Evolutionary conservation across 2,797 vertebrate species (phyloP), one percentile per base, ranked within the genome.

Genomic region (Moxostoma hubbsi): DNA sequence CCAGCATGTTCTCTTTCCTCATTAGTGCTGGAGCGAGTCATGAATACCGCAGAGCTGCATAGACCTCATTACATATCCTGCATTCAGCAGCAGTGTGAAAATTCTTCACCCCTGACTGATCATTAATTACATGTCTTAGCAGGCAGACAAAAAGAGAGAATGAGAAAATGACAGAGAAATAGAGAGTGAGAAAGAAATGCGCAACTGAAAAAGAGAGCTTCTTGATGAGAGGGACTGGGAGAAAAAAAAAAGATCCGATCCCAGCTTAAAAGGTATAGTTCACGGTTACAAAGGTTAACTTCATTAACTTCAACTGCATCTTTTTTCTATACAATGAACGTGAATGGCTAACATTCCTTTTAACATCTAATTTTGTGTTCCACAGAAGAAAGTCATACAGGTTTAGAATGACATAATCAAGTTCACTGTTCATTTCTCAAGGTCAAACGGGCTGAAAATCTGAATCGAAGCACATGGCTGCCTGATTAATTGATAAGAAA

Each of bases 71-170:
- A 62, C 69, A 65, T 82, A 86, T 86, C 86, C 85, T 59, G 84
- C 61, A 79, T 83, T 83, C 82, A 79, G 79, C 80, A 64, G 63
- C 84, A 77, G 82, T 57, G 46, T 69, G 77, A 53, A 18, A 73
- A 78, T 72, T 81, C 71, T 80, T 89, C 86, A 88, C 88, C 86
- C 83, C 64, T 84, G 80, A 55, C 65, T 77, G 83, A 87, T 84
- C 85, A 81, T 79, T 84, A 86, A 86, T 86, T 86, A 81, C 71
- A 53, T 54, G 43, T 81, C 85, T 81, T 84, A 78, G 82, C 81
- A 64, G 77, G 79, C 73, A 74, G 43, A 51, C 51, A 43, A 46
- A 85, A 55, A 36, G 61, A 5, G 46, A 51, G 64, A 36, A 72
- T 43, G 77, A 71, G 43, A 46, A 61, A 67, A 71, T 71, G 74